Percentiles rank a stretch among this genome's conserved stretches.
These are phyloP conservation scores for Oligia latruncula DNA, from an alignment of 2,888 invertebrate genomes.

Conservation along the genomic window DNA sequence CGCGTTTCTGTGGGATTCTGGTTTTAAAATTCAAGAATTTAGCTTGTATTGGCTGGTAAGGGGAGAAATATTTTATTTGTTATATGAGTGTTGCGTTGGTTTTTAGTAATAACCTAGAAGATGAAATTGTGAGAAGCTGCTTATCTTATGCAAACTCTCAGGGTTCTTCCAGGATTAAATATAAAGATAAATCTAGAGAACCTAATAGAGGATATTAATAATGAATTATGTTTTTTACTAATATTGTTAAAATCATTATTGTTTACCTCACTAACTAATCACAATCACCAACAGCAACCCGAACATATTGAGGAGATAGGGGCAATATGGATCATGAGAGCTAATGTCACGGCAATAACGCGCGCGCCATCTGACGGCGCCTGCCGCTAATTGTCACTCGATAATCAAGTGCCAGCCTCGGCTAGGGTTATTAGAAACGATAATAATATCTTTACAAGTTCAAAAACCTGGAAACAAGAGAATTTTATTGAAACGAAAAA, in stretches of 20 bases:
- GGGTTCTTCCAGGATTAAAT: background rate
- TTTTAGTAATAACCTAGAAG: constrained; percentile 3
- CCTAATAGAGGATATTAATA: background rate
- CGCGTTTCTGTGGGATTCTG: constrained; percentile 13
- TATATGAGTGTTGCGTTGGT: background rate
- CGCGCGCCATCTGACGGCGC: constrained; percentile 65
- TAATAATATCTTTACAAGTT: background rate
- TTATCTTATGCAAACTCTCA: background rate
- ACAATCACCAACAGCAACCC: constrained; percentile 10
- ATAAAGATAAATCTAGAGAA: background rate
- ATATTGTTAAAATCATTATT: background rate
- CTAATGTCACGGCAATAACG: constrained; percentile 56
- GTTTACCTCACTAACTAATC: constrained; percentile 10
- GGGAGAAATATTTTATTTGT: constrained; percentile 22
- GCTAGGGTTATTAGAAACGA: constrained; percentile 50
- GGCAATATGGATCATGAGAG: constrained; percentile 47
- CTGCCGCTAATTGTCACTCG: constrained; percentile 66
- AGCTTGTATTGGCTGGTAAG: constrained; percentile 37
- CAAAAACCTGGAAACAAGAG: background rate
- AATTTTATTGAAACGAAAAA: background rate
- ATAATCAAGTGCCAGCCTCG: constrained; percentile 52
- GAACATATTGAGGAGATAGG: constrained; percentile 24
- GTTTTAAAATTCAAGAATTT: constrained; percentile 52
- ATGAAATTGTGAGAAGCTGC: background rate
- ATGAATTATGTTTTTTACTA: background rate